Evolutionary conservation across 2,888 invertebrate species (phyloP), one percentile per base, ranked within the genome.

Genomic region (Drosophila tripunctata): DNA sequence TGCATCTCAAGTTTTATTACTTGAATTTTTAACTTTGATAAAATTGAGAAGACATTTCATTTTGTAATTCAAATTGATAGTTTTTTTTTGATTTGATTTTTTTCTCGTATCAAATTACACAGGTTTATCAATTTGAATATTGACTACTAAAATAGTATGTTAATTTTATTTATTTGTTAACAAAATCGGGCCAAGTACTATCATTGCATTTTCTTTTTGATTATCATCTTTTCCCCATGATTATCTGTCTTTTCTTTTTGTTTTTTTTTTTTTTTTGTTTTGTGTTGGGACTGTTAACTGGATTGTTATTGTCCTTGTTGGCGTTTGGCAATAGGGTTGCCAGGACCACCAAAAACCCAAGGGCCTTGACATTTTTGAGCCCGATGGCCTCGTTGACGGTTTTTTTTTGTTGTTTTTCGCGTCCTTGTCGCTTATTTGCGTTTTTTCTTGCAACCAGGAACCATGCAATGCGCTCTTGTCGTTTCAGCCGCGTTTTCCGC

Each of bases 381-480:
- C 43, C 54, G 45, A 35, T 41, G 55, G 56, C 56, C 67, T 63
- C 51, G 48, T 65, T 43, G 64, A 7, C 22, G 7, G 50, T 52
- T 27, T 10, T 27, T 24, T 24, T 24, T 24, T 24, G 7, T 0
- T 7, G 0, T 10, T 27, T 58, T 47, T 52, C 60, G 67, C 65
- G 76, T 81, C 78, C 78, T 79, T 78, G 78, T 61, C 61, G 81
- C 69, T 67, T 75, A 74, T 78, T 79, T 71, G 77, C 55, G 52
- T 63, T 72, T 41, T 36, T 22, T 6, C 27, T 21, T 47, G 43
- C 66, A 55, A 54, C 22, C 58, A 45, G 58, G 45, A 52, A 48
- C 24, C 45, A 47, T 52, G 44, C 50, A 67, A 58, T 56, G 45
- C 54, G 67, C 67, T 60, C n/a, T n/a, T 45, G 41, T 60, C 52